phyloP scores from a whole-genome alignment of 2,888 invertebrate species.

The Pseudoips prasinana region DNA sequence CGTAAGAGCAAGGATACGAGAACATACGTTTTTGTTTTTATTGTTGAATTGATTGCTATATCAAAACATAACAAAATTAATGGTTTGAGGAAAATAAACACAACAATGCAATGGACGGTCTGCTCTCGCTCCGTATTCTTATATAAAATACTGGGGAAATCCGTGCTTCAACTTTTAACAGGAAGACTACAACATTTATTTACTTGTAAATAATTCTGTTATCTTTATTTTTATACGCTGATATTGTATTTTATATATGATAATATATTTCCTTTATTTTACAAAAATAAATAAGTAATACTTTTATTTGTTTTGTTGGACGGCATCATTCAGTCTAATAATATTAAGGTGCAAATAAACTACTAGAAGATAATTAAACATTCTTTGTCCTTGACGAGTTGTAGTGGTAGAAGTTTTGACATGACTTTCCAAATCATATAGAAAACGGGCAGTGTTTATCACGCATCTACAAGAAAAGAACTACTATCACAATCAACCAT shows the following conservation, averaged over 20 bases:
- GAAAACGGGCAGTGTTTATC: conserved; percentile 41
- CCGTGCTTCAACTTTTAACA: conserved; percentile 45
- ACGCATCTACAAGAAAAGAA: conserved; percentile 7
- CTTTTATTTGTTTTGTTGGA: conserved; percentile 32
- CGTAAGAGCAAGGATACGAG: background rate
- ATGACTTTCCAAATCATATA: too few species aligned
- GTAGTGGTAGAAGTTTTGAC: too few species aligned
- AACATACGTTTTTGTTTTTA: too few species aligned
- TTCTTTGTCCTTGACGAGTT: too few species aligned
- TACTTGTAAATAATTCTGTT: conserved; percentile 7
- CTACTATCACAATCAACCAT: conserved; percentile 41
- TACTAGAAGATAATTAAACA: too few species aligned
- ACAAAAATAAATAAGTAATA: conserved; percentile 44
- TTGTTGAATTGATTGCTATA: too few species aligned
- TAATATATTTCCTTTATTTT: conserved; percentile 25
- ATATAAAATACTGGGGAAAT: conserved; percentile 1
- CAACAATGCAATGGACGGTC: too few species aligned
- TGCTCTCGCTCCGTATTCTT: too few species aligned
- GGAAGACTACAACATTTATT: conserved; percentile 54
- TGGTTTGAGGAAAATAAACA: too few species aligned
- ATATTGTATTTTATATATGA: too few species aligned
- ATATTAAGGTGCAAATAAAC: background rate
- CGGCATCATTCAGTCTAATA: conserved; percentile 48
- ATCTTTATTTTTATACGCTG: background rate
- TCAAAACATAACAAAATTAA: too few species aligned